These are phyloP conservation scores for Thermophis baileyi DNA, from an alignment of 2,113 vertebrate species.

Conservation along the genomic window DNA sequence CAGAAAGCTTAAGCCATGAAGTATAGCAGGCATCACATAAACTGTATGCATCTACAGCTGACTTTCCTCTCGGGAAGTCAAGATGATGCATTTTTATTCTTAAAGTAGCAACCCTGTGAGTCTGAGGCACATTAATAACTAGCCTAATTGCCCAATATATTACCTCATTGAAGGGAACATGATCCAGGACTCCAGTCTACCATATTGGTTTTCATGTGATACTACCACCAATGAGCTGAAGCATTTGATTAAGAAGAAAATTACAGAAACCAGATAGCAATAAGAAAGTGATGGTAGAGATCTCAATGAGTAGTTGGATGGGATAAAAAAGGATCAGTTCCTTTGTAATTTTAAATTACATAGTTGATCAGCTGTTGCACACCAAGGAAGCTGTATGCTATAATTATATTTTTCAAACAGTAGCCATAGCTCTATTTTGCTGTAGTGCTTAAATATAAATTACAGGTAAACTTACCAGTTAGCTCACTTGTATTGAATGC, in stretches of 20 bases:
- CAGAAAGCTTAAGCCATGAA: not conserved
- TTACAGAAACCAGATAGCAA: not conserved
- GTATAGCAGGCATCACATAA: not conserved
- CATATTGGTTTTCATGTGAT: not conserved
- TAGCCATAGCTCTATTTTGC: not conserved
- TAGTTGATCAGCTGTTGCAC: not conserved
- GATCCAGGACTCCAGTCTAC: not conserved
- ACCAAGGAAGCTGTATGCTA: not conserved
- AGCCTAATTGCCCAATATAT: not conserved
- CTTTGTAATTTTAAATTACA: not conserved
- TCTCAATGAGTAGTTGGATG: not conserved
- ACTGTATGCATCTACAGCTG: not conserved
- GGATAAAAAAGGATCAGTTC: not conserved
- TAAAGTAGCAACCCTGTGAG: not conserved
- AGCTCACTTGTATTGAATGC: slow-evolving; percentile 66
- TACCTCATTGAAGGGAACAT: not conserved
- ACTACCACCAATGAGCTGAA: not conserved
- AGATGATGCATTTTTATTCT: not conserved
- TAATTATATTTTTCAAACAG: not conserved
- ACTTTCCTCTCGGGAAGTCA: not conserved
- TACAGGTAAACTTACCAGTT: slow-evolving; percentile 72
- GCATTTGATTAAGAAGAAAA: not conserved
- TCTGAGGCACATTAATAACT: not conserved
- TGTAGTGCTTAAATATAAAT: not conserved
- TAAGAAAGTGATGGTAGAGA: not conserved